Evolutionary conservation across 1,140 invertebrate species (phyloP).

Genomic region (Chironomus striatipennis): DNA sequence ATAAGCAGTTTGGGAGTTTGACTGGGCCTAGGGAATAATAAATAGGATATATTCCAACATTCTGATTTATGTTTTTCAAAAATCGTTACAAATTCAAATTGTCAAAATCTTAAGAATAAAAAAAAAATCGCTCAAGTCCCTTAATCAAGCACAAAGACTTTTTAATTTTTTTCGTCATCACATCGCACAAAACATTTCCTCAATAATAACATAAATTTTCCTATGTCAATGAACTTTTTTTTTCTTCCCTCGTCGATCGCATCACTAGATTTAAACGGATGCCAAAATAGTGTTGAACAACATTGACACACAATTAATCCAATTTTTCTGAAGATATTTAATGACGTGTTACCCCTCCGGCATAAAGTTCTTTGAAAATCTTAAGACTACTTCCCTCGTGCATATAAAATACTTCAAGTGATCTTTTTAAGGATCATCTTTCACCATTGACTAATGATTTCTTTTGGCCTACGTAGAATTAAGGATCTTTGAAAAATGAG

Average conservation of each 20-base stretch:
- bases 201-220: not conserved
- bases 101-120: too few species aligned
- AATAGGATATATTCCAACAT: too few species aligned
- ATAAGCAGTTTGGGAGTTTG: too few species aligned
- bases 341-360: not conserved
- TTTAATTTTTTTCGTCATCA: too few species aligned
- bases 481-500: constrained; percentile 11
- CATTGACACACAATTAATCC: constrained; percentile 23
- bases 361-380: not conserved
- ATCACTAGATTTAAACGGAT: not conserved
- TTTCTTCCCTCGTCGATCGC: not conserved
- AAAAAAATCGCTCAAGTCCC: too few species aligned
- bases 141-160: too few species aligned
- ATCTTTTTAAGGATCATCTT: constrained; percentile 9
- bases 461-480: not conserved
- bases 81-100: too few species aligned
- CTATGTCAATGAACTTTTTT: not conserved
- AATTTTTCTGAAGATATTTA: not conserved
- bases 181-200: too few species aligned
- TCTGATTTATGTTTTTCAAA: too few species aligned
- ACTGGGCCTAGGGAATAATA: too few species aligned
- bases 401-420: not conserved
- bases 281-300: constrained; percentile 3
- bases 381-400: not conserved
- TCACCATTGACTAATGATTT: constrained; percentile 3